A percentile compares a stretch with the other conserved stretches of the same genome.
Evolutionary conservation across 2,797 vertebrate genomes (phyloP).

Genomic region (Melanitta fusca): DNA sequence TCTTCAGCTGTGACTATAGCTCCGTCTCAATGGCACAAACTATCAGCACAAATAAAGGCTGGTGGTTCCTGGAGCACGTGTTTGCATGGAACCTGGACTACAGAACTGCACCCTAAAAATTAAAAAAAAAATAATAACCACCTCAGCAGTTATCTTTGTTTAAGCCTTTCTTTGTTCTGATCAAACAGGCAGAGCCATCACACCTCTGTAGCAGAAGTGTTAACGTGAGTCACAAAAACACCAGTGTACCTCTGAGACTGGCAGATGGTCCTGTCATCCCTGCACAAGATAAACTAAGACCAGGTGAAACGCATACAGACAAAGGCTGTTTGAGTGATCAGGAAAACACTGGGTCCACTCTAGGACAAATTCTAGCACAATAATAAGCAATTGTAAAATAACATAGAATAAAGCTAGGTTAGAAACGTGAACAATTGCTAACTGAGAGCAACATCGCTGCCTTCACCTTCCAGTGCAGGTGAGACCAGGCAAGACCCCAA

Average conservation of each 20-base stretch:
- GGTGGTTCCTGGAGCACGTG: not conserved
- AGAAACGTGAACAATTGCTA: not conserved
- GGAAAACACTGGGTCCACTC: too few relatives aligned
- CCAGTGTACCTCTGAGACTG: too few relatives aligned
- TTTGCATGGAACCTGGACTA: not conserved
- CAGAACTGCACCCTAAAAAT: not conserved
- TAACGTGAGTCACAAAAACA: fast-evolving
- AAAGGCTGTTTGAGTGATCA: too few relatives aligned
- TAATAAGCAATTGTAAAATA: not conserved
- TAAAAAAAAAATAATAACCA: not conserved
- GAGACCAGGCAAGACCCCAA: not conserved
- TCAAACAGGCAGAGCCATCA: not conserved
- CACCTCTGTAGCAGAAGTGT: fast-evolving
- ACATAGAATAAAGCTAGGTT: not conserved
- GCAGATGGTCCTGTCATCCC: too few relatives aligned
- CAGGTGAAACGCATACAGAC: too few relatives aligned
- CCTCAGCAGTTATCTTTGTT: not conserved
- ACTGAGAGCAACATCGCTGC: not conserved
- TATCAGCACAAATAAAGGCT: not conserved
- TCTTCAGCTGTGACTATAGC: constrained; percentile 40
- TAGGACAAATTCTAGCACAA: too few relatives aligned
- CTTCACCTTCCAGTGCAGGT: not conserved
- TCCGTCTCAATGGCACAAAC: not conserved
- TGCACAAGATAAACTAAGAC: too few relatives aligned
- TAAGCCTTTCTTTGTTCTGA: not conserved